These are phyloP conservation scores for Hydrolagus colliei DNA, from an alignment of 2,797 vertebrate species.

Conservation along the genomic window DNA sequence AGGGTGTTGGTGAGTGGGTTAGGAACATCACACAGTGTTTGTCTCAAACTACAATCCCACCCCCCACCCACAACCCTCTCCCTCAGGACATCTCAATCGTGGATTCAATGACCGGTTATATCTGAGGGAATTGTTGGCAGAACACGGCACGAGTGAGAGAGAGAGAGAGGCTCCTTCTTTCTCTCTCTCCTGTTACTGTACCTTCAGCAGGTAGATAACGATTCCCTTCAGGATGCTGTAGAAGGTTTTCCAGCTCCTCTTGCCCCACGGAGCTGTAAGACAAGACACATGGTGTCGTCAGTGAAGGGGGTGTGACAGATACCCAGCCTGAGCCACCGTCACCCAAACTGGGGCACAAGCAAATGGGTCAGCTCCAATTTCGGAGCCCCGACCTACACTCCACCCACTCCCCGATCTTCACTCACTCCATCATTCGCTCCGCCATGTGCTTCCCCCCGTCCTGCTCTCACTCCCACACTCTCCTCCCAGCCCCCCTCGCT, in stretches of 20 bases:
- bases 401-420: not conserved
- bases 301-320: too few relatives aligned
- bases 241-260: constrained; percentile 83
- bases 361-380: too few relatives aligned
- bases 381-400: too few relatives aligned
- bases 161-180: not conserved
- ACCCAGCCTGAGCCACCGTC: too few relatives aligned
- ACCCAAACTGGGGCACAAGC: too few relatives aligned
- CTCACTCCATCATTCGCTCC: not conserved
- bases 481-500: not conserved
- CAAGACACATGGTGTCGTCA: not conserved
- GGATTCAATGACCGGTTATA: not conserved
- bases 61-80: too few relatives aligned
- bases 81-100: too few relatives aligned
- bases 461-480: not conserved
- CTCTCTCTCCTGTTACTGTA: constrained; percentile 38
- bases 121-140: not conserved
- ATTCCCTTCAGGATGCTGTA: constrained; percentile 73
- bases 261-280: constrained; percentile 79
- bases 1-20: not conserved
- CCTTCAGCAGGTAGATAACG: constrained; percentile 84
- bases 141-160: not conserved
- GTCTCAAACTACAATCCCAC: too few relatives aligned
- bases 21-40: not conserved
- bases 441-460: not conserved